Evolutionary conservation across 2,888 invertebrate species (phyloP).

Genomic region (Melitaea athalia): DNA sequence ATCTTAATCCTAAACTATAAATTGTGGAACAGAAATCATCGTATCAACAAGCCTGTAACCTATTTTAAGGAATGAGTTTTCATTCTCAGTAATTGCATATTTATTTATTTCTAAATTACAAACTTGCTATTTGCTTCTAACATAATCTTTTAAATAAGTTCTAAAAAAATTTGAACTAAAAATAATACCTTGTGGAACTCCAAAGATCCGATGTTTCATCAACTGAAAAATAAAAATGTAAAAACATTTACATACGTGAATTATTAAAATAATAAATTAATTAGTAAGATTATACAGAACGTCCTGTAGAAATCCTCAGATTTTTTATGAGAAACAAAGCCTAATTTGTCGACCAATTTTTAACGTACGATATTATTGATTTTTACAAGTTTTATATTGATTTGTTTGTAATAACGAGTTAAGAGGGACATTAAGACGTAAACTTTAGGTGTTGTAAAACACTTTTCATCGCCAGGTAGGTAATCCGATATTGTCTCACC

Average conservation of each 20-base stretch:
- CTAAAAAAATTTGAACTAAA: neutral
- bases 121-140: no score
- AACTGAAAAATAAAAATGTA: neutral
- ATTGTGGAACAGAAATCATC: no score
- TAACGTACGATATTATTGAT: conserved; percentile 31
- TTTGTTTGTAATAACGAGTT: conserved; percentile 42
- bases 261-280: conserved; percentile 4
- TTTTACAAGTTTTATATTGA: conserved; percentile 36
- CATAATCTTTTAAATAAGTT: no score
- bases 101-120: no score
- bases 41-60: no score
- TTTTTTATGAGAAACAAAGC: conserved; percentile 21
- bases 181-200: neutral
- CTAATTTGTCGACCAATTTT: conserved; percentile 18
- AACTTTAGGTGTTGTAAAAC: conserved; percentile 48
- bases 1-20: no score
- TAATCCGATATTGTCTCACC: conserved; percentile 39
- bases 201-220: neutral
- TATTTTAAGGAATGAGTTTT: no score
- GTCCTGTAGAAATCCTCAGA: conserved; percentile 2
- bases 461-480: conserved; percentile 31
- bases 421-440: conserved; percentile 50
- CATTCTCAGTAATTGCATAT: no score
- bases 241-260: neutral
- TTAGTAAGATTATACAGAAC: neutral